Conservation (phyloP, 2,797 vertebrate species). For the Staurois parvus region DNA sequence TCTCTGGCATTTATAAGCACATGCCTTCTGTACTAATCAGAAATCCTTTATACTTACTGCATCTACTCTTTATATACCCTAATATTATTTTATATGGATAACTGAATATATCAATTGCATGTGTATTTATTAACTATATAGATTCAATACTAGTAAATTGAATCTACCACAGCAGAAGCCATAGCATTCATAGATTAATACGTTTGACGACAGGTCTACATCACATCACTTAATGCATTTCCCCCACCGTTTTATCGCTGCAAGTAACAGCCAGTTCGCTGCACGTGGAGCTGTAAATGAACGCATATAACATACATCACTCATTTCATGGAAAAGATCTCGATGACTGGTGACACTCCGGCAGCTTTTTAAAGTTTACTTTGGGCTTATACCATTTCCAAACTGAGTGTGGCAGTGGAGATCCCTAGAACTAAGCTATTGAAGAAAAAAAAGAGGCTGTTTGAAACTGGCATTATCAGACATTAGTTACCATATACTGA, state of each 20-base stretch:
- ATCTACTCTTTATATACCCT: no score
- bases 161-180: no score
- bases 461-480: neutral
- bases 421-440: constrained; percentile 15
- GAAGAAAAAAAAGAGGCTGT: neutral
- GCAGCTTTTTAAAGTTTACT: neutral
- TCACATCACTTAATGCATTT: neutral
- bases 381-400: constrained; percentile 32
- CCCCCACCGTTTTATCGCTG: neutral
- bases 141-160: no score
- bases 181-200: neutral
- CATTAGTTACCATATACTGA: constrained; percentile 14
- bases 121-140: no score
- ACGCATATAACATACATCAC: neutral
- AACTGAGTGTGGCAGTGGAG: constrained; percentile 48
- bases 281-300: neutral
- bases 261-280: neutral
- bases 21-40: no score
- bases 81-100: no score
- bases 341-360: neutral
- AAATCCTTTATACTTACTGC: no score
- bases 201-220: neutral
- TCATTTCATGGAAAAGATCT: neutral
- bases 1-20: no score
- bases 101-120: no score